These are phyloP conservation scores for Enteromius viviparus DNA, from an alignment of 2,797 vertebrate genomes.

Conservation along the genomic window DNA sequence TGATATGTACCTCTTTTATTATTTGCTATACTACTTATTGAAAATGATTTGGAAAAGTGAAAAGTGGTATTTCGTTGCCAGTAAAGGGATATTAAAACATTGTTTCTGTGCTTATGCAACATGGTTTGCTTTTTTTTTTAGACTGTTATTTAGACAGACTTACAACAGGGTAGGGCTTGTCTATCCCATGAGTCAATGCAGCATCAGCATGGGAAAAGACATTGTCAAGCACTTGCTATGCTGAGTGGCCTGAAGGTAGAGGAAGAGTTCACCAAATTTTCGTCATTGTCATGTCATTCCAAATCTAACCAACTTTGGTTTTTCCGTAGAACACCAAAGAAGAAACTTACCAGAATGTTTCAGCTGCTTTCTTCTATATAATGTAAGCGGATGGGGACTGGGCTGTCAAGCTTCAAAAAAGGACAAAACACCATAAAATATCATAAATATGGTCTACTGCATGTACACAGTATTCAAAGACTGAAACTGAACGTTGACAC, in stretches of 20 bases:
- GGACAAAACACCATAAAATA: background rate
- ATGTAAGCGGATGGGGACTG: background rate
- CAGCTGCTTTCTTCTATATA: background rate
- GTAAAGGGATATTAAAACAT: slow-evolving; percentile 1
- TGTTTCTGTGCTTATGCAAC: background rate
- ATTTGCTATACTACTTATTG: background rate
- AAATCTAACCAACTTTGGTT: background rate
- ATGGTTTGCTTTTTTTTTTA: background rate
- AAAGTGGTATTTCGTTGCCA: background rate
- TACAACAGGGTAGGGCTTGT: slow-evolving; percentile 3
- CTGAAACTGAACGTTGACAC: background rate
- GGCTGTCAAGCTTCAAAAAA: background rate
- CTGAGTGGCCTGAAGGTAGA: slow-evolving; percentile 32
- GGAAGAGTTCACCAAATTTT: slow-evolving; percentile 34
- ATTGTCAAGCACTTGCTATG: slow-evolving; percentile 22
- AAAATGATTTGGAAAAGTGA: background rate
- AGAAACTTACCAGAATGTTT: background rate
- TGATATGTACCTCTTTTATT: background rate
- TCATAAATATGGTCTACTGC: background rate
- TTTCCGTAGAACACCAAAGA: background rate
- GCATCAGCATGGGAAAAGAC: slow-evolving; percentile 29
- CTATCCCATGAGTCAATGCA: slow-evolving; percentile 26
- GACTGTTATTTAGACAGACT: background rate
- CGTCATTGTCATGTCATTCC: background rate
- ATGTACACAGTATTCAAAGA: background rate